Conservation (phyloP, 2,797 vertebrate species). For the Cirrhinus mrigala region DNA sequence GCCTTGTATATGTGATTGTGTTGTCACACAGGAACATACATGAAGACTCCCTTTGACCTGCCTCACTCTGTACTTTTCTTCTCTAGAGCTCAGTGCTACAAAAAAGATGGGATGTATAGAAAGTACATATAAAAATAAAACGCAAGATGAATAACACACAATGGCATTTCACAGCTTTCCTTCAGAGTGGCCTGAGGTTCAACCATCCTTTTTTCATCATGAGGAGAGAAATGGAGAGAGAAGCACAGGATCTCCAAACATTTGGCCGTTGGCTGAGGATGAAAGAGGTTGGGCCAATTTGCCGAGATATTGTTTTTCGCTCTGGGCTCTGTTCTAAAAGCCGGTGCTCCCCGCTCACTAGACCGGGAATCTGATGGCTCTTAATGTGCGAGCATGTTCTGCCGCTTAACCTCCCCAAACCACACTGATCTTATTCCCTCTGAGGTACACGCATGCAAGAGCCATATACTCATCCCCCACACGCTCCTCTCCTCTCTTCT, state of each 20-base stretch:
- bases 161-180: slow-evolving; percentile 59
- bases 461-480: slow-evolving; percentile 62
- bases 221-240: slow-evolving; percentile 44
- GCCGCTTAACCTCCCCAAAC: slow-evolving; percentile 74
- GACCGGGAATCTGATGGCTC: slow-evolving; percentile 70
- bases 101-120: slow-evolving; percentile 55
- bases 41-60: not conserved
- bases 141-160: slow-evolving; percentile 43
- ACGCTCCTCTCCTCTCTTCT: slow-evolving; percentile 52
- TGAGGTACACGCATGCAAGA: slow-evolving; percentile 55
- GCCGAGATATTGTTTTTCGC: slow-evolving; percentile 61
- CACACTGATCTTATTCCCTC: slow-evolving; percentile 54
- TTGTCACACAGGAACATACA: not conserved
- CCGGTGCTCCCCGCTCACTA: slow-evolving; percentile 65
- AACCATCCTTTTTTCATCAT: slow-evolving; percentile 58
- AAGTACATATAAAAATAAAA: slow-evolving; percentile 50
- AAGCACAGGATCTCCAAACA: slow-evolving; percentile 54
- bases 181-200: slow-evolving; percentile 63
- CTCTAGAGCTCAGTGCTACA: not conserved
- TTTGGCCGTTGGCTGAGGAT: slow-evolving; percentile 68
- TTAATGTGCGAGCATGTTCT: slow-evolving; percentile 80
- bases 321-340: slow-evolving; percentile 68
- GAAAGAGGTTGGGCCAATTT: slow-evolving; percentile 65
- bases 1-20: not conserved
- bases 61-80: not conserved